Conservation (phyloP, 2,113 vertebrate genomes). For the Meleagris gallopavo region DNA sequence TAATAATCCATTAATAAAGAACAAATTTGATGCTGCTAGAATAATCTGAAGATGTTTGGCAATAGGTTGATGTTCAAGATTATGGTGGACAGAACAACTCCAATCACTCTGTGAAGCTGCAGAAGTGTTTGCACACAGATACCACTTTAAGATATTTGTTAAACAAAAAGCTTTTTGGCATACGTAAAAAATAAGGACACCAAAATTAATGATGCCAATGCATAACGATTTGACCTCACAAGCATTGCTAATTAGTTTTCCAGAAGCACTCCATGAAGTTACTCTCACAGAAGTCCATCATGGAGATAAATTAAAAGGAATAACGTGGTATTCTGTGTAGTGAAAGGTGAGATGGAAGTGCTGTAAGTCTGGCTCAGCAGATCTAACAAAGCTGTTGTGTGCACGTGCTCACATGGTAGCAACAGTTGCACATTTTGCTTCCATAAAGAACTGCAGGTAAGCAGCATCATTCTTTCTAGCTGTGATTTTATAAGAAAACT, state of each 20-base stretch:
- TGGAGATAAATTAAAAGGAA: neutral
- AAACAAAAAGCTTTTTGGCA: neutral
- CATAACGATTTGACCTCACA: neutral
- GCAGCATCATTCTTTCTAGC: neutral
- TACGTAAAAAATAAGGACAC: neutral
- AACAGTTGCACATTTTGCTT: neutral
- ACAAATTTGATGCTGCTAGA: neutral
- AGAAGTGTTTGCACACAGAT: neutral
- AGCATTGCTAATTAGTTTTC: neutral
- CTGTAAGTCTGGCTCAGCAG: neutral
- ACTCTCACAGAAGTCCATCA: neutral
- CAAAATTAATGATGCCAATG: neutral
- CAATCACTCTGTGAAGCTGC: neutral
- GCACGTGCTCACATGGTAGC: rapidly evolving
- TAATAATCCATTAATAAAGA: neutral
- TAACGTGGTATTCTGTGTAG: neutral
- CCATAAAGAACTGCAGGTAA: neutral
- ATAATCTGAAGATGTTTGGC: neutral
- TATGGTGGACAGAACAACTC: neutral
- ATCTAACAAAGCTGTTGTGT: rapidly evolving
- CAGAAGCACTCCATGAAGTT: constrained; percentile 21
- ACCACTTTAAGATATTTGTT: neutral
- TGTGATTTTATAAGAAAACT: neutral
- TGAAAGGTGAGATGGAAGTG: neutral
- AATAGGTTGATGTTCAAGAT: neutral